These are phyloP conservation scores for Oxytorus armatus DNA, from an alignment of 2,888 invertebrate genomes.

Conservation along the genomic window DNA sequence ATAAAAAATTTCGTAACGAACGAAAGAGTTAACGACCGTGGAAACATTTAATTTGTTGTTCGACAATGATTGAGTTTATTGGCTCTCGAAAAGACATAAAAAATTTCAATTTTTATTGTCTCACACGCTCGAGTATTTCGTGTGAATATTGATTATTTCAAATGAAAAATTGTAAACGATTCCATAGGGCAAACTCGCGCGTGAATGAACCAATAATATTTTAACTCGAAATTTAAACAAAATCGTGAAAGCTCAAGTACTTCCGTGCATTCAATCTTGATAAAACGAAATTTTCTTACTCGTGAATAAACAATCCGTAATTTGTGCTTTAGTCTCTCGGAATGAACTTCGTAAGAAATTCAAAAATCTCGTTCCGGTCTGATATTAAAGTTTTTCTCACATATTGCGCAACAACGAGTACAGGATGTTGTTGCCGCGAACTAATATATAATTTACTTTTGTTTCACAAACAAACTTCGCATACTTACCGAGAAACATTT, in stretches of 20 bases:
- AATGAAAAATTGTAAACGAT: neutral
- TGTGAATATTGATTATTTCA: neutral
- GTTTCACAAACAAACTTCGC: slow-evolving; percentile 25
- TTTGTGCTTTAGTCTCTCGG: neutral
- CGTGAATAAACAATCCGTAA: too few relatives aligned
- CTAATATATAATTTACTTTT: slow-evolving; percentile 35
- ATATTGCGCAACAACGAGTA: slow-evolving; percentile 8
- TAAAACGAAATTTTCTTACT: too few relatives aligned
- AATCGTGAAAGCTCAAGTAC: too few relatives aligned
- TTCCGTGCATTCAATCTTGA: too few relatives aligned
- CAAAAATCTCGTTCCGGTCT: neutral
- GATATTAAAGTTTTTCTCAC: neutral
- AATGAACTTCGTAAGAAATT: neutral
- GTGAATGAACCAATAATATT: too few relatives aligned
- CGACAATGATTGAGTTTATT: neutral
- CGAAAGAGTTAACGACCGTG: neutral
- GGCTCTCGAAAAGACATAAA: neutral
- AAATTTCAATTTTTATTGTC: neutral
- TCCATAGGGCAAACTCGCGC: too few relatives aligned
- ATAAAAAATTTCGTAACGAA: slow-evolving; percentile 8
- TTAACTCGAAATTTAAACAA: too few relatives aligned
- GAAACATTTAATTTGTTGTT: slow-evolving; percentile 8
- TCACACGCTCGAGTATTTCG: too few relatives aligned
- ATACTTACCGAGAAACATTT: slow-evolving; percentile 56
- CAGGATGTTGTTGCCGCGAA: too few relatives aligned